These are phyloP conservation scores for Ennomos quercinarius DNA, from an alignment of 2,888 invertebrate species.

Conservation along the genomic window DNA sequence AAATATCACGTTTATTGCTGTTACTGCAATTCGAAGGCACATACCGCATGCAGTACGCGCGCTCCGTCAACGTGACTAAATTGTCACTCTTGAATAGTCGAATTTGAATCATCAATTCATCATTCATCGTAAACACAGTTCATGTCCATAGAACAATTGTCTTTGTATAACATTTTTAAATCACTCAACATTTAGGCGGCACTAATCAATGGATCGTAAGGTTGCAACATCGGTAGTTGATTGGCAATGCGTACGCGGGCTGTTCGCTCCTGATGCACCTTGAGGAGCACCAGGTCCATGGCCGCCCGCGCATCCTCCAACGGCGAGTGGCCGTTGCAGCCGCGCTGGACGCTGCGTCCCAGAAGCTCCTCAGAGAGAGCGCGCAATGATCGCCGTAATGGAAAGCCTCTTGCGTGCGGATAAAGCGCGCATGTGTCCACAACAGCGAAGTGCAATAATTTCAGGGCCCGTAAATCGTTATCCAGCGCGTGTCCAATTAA, in stretches of 20 bases:
- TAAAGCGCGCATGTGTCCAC: slow-evolving; percentile 96
- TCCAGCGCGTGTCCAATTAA: slow-evolving; percentile 98
- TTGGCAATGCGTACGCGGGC: slow-evolving; percentile 54
- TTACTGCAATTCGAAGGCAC: slow-evolving; percentile 82
- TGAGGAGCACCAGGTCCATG: slow-evolving; percentile 94
- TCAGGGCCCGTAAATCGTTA: slow-evolving; percentile 95
- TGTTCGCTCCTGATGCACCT: slow-evolving; percentile 80
- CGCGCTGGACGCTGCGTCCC: slow-evolving; percentile 92
- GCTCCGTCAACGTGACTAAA: slow-evolving; percentile 80
- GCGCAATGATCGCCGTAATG: slow-evolving; percentile 93
- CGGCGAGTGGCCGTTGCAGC: slow-evolving; percentile 92
- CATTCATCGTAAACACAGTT: slow-evolving; percentile 52
- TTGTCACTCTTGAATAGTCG: slow-evolving; percentile 63
- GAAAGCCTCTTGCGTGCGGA: slow-evolving; percentile 94
- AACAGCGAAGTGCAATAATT: slow-evolving; percentile 92
- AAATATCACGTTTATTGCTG: slow-evolving; percentile 84
- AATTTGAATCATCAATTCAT: slow-evolving; percentile 49
- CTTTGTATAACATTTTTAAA: slow-evolving; percentile 47
- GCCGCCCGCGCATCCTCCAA: slow-evolving; percentile 96
- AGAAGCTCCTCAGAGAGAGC: slow-evolving; percentile 90
- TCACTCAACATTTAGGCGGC: slow-evolving; percentile 72
- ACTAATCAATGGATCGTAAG: slow-evolving; percentile 77
- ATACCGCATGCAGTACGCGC: slow-evolving; percentile 76
- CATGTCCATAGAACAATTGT: slow-evolving; percentile 69
- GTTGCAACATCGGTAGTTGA: slow-evolving; percentile 68